Percentiles rank a stretch among this genome's conserved stretches.
Evolutionary conservation across 2,113 vertebrate species (phyloP).

Genomic region (Felis chaus): DNA sequence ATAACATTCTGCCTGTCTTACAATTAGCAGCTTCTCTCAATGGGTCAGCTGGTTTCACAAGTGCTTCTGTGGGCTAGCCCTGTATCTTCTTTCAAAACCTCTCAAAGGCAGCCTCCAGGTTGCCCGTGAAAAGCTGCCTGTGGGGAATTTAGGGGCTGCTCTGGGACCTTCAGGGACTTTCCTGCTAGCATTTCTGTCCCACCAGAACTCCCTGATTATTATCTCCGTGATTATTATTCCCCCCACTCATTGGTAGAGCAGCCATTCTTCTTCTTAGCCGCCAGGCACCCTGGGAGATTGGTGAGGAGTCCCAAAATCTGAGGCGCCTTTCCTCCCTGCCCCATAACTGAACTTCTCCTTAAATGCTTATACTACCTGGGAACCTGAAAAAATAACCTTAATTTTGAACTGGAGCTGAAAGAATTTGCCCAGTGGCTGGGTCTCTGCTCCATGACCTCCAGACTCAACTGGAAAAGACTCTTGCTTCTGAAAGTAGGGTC

Average conservation of each 20-base stretch:
- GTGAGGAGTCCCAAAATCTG: neutral
- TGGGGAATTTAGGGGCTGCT: neutral
- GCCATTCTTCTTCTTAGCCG: neutral
- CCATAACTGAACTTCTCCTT: neutral
- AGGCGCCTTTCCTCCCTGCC: neutral
- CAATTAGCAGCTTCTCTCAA: constrained; percentile 42
- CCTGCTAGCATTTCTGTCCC: neutral
- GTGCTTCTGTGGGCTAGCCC: neutral
- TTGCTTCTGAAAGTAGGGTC: neutral
- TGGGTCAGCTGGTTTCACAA: neutral
- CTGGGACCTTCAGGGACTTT: neutral
- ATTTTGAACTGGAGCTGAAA: neutral
- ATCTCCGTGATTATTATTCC: neutral
- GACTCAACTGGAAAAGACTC: neutral
- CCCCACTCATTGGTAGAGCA: neutral
- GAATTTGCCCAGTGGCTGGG: neutral
- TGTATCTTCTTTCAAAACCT: constrained; percentile 31
- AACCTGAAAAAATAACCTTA: neutral
- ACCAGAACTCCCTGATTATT: neutral
- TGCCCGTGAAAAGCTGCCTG: neutral
- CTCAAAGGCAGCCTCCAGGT: neutral
- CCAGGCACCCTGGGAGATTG: neutral
- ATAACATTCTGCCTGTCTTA: constrained; percentile 14
- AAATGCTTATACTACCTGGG: neutral
- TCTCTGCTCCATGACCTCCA: neutral